Percentiles rank a stretch among this genome's conserved stretches.
phyloP scores from a whole-genome alignment of 23 tunicate genomes.

The Aplidium turbinatum region DNA sequence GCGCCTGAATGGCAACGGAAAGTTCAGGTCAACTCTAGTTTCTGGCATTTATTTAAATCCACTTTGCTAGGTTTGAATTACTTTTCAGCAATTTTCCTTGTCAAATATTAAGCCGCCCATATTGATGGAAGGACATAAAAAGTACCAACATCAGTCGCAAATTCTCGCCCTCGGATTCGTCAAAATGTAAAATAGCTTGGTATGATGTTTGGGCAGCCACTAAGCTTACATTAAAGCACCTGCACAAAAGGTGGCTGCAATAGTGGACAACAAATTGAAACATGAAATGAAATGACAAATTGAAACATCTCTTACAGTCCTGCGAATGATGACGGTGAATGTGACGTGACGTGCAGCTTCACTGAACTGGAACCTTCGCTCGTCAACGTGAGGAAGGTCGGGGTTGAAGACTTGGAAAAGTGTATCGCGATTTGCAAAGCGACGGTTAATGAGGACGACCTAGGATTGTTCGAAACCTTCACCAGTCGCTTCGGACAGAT shows the following conservation, averaged over 20 bases:
- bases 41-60: not conserved
- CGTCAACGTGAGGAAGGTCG: constrained; percentile 14
- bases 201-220: not conserved
- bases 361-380: constrained; percentile 4
- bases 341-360: not conserved
- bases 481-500: constrained; percentile 31
- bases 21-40: constrained; percentile 16
- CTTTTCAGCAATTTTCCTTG: not conserved
- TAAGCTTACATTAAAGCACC: no score
- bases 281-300: not conserved
- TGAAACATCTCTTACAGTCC: not conserved
- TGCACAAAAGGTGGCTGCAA: no score
- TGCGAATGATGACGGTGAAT: not conserved
- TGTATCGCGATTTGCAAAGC: constrained; percentile 34
- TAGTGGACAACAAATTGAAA: not conserved
- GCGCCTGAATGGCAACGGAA: not conserved
- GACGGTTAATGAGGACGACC: constrained; percentile 23
- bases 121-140: no score
- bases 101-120: not conserved
- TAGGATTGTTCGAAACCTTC: constrained; percentile 27
- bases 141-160: no score
- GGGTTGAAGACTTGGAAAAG: constrained; percentile 7
- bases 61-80: not conserved
- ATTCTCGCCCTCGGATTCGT: no score
- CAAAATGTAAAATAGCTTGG: no score